Evolutionary conservation across 2,797 vertebrate species (phyloP).

Genomic region (Lateolabrax maculatus): DNA sequence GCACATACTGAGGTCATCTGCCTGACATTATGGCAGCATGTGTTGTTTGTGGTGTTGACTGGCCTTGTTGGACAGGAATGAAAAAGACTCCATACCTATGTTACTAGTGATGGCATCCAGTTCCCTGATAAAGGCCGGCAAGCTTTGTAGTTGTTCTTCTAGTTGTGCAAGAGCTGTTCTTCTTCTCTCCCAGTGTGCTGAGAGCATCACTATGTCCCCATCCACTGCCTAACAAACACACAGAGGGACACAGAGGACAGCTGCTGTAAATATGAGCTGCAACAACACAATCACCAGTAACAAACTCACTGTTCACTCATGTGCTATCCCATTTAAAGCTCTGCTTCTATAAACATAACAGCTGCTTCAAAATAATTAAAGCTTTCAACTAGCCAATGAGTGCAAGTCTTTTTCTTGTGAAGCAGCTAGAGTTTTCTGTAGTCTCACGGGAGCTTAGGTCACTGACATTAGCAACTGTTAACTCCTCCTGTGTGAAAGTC

Average conservation of each 20-base stretch:
- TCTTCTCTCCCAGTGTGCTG: conserved; percentile 94
- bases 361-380: background rate
- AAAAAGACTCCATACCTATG: conserved; percentile 81
- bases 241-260: background rate
- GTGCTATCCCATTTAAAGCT: background rate
- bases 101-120: conserved; percentile 89
- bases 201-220: conserved; percentile 95
- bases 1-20: background rate
- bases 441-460: too few species aligned
- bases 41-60: background rate
- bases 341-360: background rate
- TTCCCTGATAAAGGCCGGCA: conserved; percentile 89
- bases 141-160: conserved; percentile 91
- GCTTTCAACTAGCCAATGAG: background rate
- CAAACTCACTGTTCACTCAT: background rate
- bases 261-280: background rate
- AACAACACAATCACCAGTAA: background rate
- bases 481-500: too few species aligned
- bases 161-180: conserved; percentile 87
- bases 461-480: too few species aligned
- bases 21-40: background rate
- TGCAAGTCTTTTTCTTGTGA: background rate
- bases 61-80: background rate
- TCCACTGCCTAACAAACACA: conserved; percentile 86
- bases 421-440: background rate